Conservation (phyloP, 2,888 invertebrate species). For the Torymus auratus region DNA sequence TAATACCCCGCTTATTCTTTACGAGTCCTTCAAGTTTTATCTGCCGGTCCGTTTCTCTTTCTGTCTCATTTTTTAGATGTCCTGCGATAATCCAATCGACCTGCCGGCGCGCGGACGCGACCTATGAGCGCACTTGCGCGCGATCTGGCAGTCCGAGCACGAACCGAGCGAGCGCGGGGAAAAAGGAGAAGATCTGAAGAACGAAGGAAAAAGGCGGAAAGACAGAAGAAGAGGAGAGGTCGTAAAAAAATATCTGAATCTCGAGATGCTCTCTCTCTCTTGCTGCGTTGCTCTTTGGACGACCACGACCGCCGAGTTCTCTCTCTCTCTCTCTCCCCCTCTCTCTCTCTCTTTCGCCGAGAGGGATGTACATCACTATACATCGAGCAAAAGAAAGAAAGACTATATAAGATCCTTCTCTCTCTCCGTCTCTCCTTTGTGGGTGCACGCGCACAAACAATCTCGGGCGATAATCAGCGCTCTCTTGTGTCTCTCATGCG, state of each 20-base stretch:
- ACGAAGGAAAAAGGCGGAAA: slow-evolving; percentile 47
- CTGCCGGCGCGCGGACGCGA: slow-evolving; percentile 38
- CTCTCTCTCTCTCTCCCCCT: slow-evolving; percentile 50
- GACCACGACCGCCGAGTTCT: slow-evolving; percentile 41
- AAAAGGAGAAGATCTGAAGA: slow-evolving; percentile 38
- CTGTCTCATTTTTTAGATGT: slow-evolving; percentile 56
- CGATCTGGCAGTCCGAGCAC: slow-evolving; percentile 68
- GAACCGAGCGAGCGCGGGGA: slow-evolving; percentile 59
- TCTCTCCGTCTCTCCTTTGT: slow-evolving; percentile 65
- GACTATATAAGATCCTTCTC: slow-evolving; percentile 11
- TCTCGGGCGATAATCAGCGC: slow-evolving; percentile 75
- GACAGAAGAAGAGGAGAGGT: slow-evolving; percentile 59
- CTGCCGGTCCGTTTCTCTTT: slow-evolving; percentile 22
- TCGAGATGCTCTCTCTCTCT: slow-evolving; percentile 59
- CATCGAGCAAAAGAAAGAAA: slow-evolving; percentile 7
- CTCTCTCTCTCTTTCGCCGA: slow-evolving; percentile 43
- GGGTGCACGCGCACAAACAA: slow-evolving; percentile 62
- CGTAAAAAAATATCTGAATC: slow-evolving; percentile 73
- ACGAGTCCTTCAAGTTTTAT: slow-evolving; percentile 48
- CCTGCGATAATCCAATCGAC: slow-evolving; percentile 57
- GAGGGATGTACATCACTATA: slow-evolving; percentile 13
- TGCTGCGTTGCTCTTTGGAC: background rate
- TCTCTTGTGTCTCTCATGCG: slow-evolving; percentile 68
- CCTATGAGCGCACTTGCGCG: slow-evolving; percentile 33
- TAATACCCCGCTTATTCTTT: slow-evolving; percentile 41